Evolutionary conservation across 2,888 invertebrate genomes (phyloP).

Genomic region (Prosapia bicincta): DNA sequence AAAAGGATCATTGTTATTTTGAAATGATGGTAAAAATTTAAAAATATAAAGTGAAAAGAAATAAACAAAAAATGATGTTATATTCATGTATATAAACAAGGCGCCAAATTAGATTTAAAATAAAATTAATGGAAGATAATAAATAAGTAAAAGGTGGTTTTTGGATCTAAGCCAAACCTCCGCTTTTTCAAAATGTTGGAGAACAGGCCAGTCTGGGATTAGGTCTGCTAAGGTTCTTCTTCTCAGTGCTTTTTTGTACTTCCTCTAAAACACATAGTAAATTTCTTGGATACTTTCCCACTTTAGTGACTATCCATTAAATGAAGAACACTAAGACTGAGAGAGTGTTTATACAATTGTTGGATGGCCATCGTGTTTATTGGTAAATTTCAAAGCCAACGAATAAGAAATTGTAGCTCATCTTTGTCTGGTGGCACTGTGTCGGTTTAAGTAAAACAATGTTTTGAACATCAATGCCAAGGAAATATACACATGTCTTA

Average conservation of each 20-base stretch:
- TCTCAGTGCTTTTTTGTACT: constrained; percentile 54
- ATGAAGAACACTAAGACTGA: too few species aligned
- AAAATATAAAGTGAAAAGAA: constrained; percentile 29
- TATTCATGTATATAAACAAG: constrained; percentile 32
- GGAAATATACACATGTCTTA: too few species aligned
- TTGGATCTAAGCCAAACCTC: constrained; percentile 66
- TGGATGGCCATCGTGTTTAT: too few species aligned
- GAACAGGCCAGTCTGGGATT: constrained; percentile 95
- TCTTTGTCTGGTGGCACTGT: too few species aligned
- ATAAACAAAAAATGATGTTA: constrained; percentile 24
- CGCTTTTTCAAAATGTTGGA: constrained; percentile 76
- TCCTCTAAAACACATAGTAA: constrained; percentile 44
- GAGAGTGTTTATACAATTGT: too few species aligned
- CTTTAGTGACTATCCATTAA: too few species aligned
- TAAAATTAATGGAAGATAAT: neutral
- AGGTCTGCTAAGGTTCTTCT: constrained; percentile 89
- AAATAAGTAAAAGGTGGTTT: constrained; percentile 31
- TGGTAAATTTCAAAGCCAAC: too few species aligned
- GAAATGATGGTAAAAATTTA: neutral
- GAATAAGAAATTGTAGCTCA: too few species aligned
- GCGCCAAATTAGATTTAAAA: constrained; percentile 15
- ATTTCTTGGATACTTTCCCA: neutral
- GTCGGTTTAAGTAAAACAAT: too few species aligned
- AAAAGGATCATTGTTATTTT: neutral
- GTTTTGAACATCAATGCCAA: too few species aligned